Conservation (phyloP, 2,797 vertebrate species). For the Helicolenus hilgendorfi region DNA sequence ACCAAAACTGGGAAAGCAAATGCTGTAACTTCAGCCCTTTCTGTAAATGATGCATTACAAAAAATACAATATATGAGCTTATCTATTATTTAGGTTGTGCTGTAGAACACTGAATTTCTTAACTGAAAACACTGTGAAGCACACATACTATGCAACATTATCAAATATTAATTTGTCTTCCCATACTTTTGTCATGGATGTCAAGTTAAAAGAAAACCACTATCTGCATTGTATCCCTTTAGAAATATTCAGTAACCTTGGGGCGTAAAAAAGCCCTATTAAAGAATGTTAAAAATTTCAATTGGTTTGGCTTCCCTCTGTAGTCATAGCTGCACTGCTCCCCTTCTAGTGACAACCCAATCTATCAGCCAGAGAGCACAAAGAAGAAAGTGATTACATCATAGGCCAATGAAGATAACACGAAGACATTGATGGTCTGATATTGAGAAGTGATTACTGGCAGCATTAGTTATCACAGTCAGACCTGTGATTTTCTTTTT, state of each 20-base stretch:
- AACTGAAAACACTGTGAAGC: not conserved
- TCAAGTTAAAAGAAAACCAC: not conserved
- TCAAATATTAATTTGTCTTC: not conserved
- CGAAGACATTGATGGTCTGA: slow-evolving; percentile 49
- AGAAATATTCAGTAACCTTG: slow-evolving; percentile 17
- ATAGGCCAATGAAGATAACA: slow-evolving; percentile 49
- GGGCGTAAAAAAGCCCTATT: not conserved
- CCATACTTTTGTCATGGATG: not conserved
- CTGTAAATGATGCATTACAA: not conserved
- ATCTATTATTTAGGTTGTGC: not conserved
- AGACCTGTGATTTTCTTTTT: not conserved
- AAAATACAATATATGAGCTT: not conserved
- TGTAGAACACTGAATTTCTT: not conserved
- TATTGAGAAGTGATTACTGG: slow-evolving; percentile 52
- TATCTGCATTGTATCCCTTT: not conserved
- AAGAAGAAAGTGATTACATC: slow-evolving; percentile 59
- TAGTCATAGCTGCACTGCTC: slow-evolving; percentile 11
- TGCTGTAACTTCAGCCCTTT: not conserved
- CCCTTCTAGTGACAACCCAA: slow-evolving; percentile 51
- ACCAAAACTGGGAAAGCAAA: not conserved
- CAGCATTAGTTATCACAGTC: slow-evolving; percentile 27
- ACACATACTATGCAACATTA: not conserved
- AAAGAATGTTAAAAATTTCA: slow-evolving; percentile 31
- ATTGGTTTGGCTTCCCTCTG: slow-evolving; percentile 37
- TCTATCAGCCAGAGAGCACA: slow-evolving; percentile 60